A percentile compares a stretch with the other conserved stretches of the same genome.
These are phyloP conservation scores for Acleris literana DNA, from an alignment of 2,888 invertebrate species.

Conservation along the genomic window DNA sequence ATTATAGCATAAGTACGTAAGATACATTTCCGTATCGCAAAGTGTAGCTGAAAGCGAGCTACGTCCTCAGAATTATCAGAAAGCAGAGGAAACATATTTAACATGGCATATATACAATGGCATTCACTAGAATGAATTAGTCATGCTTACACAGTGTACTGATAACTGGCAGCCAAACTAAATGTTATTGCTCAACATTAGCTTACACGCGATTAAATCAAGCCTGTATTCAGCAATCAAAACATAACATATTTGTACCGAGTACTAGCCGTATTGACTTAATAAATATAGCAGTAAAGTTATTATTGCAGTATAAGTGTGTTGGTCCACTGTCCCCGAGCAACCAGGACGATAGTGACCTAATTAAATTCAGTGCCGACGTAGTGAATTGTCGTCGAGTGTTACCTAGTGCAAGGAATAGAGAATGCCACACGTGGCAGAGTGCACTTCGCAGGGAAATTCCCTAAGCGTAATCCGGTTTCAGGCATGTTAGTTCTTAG, in stretches of 20 bases:
- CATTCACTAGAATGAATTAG: not conserved
- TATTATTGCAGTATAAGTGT: constrained; percentile 38
- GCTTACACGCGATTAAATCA: constrained; percentile 5
- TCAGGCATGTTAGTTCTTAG: too few relatives aligned
- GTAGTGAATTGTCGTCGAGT: constrained; percentile 23
- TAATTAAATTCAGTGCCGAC: constrained; percentile 43
- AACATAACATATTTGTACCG: constrained; percentile 21
- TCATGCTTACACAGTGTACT: not conserved
- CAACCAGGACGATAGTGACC: constrained; percentile 39
- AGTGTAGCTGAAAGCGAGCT: too few relatives aligned
- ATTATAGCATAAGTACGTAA: too few relatives aligned
- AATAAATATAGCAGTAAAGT: constrained; percentile 21
- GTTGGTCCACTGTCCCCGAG: constrained; percentile 25
- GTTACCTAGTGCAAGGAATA: constrained; percentile 13
- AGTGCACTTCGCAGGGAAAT: constrained; percentile 2
- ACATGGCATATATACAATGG: not conserved
- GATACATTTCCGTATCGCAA: too few relatives aligned
- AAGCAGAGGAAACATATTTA: too few relatives aligned
- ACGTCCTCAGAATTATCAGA: too few relatives aligned
- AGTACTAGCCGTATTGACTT: constrained; percentile 24
- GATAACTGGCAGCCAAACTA: not conserved
- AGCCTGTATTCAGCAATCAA: constrained; percentile 10
- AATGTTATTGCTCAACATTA: constrained; percentile 21
- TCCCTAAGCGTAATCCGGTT: too few relatives aligned
- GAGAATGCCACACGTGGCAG: constrained; percentile 5